A percentile compares a stretch with the other conserved stretches of the same genome.
These are phyloP conservation scores for Caenorhabditis latens DNA, from an alignment of 1,140 invertebrate genomes.

Conservation along the genomic window DNA sequence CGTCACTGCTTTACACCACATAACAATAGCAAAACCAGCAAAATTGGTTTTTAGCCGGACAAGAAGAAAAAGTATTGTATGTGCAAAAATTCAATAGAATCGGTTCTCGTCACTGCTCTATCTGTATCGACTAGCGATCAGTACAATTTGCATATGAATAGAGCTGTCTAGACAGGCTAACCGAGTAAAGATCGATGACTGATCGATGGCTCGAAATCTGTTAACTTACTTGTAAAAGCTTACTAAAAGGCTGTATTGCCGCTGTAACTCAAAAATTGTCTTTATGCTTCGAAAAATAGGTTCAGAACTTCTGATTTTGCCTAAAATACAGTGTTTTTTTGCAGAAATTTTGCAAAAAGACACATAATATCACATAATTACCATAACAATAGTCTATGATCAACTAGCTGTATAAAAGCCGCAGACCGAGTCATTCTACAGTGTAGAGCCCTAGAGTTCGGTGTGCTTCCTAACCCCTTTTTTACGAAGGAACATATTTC, in stretches of 20 bases:
- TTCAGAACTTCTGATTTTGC: no score
- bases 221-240: not conserved
- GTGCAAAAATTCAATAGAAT: not conserved
- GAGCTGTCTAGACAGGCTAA: not conserved
- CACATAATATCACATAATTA: not conserved
- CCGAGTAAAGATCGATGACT: not conserved
- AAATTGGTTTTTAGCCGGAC: not conserved
- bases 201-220: not conserved
- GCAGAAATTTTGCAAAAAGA: not conserved
- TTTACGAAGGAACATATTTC: no score
- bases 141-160: not conserved
- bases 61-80: not conserved
- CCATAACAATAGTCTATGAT: not conserved
- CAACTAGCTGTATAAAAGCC: not conserved
- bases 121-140: not conserved
- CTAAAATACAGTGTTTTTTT: no score
- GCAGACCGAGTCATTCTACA: no score
- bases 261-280: no score
- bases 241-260: no score
- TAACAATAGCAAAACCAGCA: not conserved
- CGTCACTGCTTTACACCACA: constrained; percentile 11
- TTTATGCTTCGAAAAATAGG: no score
- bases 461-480: no score
- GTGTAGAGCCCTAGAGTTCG: no score
- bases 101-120: not conserved